Evolutionary conservation across 2,113 vertebrate genomes (phyloP).

Genomic region (Mastomys natalensis): DNA sequence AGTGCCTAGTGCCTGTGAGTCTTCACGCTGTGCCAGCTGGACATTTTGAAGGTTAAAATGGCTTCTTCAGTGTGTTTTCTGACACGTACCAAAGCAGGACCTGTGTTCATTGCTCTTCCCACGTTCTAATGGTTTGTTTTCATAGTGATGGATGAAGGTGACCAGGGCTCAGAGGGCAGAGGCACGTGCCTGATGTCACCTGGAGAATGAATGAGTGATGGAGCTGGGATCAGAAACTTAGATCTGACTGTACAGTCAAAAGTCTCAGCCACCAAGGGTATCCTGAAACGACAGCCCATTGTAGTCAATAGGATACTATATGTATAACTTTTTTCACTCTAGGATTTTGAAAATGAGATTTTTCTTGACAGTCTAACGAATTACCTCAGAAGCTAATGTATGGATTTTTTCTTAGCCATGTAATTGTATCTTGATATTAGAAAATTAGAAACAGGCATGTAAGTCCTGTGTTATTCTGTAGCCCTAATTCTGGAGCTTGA

Average conservation of each 20-base stretch:
- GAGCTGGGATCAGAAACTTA: background rate
- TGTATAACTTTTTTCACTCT: background rate
- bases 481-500: background rate
- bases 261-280: background rate
- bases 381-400: conserved; percentile 12
- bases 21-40: background rate
- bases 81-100: background rate
- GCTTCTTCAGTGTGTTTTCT: background rate
- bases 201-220: background rate
- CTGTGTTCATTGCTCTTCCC: background rate
- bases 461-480: background rate
- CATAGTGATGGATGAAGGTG: background rate
- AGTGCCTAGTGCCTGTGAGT: background rate
- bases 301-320: background rate
- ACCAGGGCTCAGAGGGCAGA: background rate
- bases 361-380: background rate
- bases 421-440: conserved; percentile 18
- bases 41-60: background rate
- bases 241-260: background rate
- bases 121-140: background rate
- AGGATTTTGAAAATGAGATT: conserved; percentile 14
- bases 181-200: background rate
- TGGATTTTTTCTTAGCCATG: conserved; percentile 50
- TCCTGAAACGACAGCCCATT: background rate
- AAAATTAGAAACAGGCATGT: conserved; percentile 14